A percentile compares a stretch with the other conserved stretches of the same genome.
Conservation (phyloP, 2,888 invertebrate genomes). For the Acanthosoma haemorrhoidale region DNA sequence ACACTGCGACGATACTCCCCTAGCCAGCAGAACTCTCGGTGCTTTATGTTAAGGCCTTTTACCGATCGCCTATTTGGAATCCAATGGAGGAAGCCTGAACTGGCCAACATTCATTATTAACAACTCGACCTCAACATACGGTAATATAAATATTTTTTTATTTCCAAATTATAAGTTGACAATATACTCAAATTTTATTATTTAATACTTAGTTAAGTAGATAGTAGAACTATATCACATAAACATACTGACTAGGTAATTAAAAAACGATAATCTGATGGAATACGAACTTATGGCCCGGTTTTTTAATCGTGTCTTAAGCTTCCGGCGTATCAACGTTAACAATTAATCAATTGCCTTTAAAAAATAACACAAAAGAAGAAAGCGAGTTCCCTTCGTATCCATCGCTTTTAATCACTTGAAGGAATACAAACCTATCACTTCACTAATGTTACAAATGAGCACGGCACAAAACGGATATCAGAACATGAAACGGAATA, state of each 20-base stretch:
- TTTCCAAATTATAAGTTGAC: background rate
- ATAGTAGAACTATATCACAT: no score
- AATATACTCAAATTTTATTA: background rate
- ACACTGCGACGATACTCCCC: constrained; percentile 21
- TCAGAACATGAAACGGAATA: background rate
- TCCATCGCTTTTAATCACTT: background rate
- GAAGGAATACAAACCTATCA: background rate
- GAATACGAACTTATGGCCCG: background rate
- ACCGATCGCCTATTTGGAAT: background rate
- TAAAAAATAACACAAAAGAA: background rate
- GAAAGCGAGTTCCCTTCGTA: background rate
- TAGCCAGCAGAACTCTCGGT: background rate
- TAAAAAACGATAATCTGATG: background rate
- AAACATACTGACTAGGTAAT: background rate
- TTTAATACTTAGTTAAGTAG: background rate
- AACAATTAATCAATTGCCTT: background rate
- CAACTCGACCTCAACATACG: no score
- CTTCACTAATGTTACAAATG: background rate
- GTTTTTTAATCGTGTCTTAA: background rate
- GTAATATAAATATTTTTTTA: background rate
- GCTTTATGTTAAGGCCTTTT: constrained; percentile 22
- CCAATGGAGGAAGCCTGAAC: constrained; percentile 1
- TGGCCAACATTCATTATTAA: background rate
- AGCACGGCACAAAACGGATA: background rate
- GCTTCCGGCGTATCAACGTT: background rate